Evolutionary conservation across 2,888 invertebrate genomes (phyloP).

Genomic region (Copidosoma aretas): DNA sequence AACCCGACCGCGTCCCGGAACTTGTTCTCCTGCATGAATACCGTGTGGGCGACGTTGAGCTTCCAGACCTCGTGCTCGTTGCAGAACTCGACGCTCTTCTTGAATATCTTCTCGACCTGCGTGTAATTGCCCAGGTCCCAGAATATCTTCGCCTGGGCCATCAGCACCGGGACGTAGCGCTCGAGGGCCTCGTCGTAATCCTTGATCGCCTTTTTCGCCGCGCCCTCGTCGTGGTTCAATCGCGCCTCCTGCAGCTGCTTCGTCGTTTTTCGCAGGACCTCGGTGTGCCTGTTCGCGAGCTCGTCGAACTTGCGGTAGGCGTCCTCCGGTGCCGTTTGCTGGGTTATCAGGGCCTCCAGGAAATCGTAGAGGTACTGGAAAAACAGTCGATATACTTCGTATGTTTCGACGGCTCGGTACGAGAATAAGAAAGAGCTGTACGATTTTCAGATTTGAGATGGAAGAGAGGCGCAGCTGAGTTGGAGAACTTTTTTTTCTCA

Average conservation of each 20-base stretch:
- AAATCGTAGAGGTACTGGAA: slow-evolving; percentile 89
- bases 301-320: slow-evolving; percentile 96
- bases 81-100: slow-evolving; percentile 97
- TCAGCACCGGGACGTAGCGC: slow-evolving; percentile 95
- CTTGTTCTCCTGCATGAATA: slow-evolving; percentile 99
- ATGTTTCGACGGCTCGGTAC: no score
- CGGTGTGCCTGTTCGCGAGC: slow-evolving; percentile 88
- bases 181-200: slow-evolving; percentile 92
- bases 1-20: slow-evolving; percentile 98
- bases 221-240: slow-evolving; percentile 85
- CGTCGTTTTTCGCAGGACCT: slow-evolving; percentile 86
- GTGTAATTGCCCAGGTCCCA: slow-evolving; percentile 97
- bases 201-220: slow-evolving; percentile 86
- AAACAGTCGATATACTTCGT: slow-evolving; percentile 14
- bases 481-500: no score
- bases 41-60: slow-evolving; percentile 96
- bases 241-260: slow-evolving; percentile 94
- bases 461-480: no score
- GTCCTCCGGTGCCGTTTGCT: slow-evolving; percentile 95
- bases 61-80: slow-evolving; percentile 97
- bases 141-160: slow-evolving; percentile 98
- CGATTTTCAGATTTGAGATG: no score
- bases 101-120: slow-evolving; percentile 95
- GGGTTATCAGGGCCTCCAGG: slow-evolving; percentile 94
- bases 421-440: no score